Evolutionary conservation across 1,140 invertebrate genomes (phyloP), one percentile per base, ranked within the genome.

Genomic region (Matsumurasca onukii): DNA sequence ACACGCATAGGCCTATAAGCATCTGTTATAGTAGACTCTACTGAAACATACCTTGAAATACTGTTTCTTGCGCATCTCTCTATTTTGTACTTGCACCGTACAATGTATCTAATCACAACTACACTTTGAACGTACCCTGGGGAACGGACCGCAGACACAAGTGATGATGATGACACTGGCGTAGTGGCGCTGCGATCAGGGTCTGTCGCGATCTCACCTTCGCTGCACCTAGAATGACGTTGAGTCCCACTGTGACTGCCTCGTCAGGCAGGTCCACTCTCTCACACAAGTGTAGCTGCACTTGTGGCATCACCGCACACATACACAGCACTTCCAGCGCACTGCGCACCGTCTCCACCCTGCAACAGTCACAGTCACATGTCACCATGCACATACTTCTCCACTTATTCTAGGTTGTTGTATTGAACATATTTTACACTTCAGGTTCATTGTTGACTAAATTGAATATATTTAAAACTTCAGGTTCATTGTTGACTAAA

Each of bases 131-230:
- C 78, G 81, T 82, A 93, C 91, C 77, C 92, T 86, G 69, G 91
- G 86, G 20, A 94, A 86, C 0, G 95, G 94, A 15, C 93, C 93
- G 81, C 95, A 98, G 2, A 97, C 93, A 80, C 94, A 96, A 77
- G 97, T 97, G 52, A 94, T 91, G 52, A 94, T 91, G 29, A 98
- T 84, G 12, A 95, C 89, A 72, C 90, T 87, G 0, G 80, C 0
- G 95, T 95, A 0, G 95, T 90, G n/a, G 76, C 93, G 91, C 76
- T 97, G 91, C 0, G 94, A 76, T 98, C 95, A 0, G 94, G 85
- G 76, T 97, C 94, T 1, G 86, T 83, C 0, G 94, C 87, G 30
- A 95, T 91, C 78, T 97, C 94, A 2, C 94, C 93, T 77, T 96
- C 93, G 94, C 92, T 12, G 94, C 89, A 2, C 91, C 91, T 75